These are phyloP conservation scores for Agriopis leucophaearia DNA, from an alignment of 2,888 invertebrate species.

Conservation along the genomic window DNA sequence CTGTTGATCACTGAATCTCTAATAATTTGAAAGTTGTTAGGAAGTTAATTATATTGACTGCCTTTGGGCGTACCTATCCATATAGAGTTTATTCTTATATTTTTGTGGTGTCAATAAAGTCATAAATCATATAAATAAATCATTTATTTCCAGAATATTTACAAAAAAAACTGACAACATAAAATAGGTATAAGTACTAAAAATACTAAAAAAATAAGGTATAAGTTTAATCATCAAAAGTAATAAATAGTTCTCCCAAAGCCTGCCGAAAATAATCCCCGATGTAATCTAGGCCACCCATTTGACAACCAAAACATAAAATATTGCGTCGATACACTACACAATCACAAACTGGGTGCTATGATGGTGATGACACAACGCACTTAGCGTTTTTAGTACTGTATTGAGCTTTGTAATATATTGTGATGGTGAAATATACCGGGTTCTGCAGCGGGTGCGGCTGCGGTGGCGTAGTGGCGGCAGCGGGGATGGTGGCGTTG, in stretches of 20 bases:
- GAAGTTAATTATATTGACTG: not conserved
- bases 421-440: constrained; percentile 45
- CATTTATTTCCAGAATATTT: constrained; percentile 1
- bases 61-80: not conserved
- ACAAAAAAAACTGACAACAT: not conserved
- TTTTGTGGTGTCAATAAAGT: not conserved
- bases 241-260: no score
- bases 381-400: no score
- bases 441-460: constrained; percentile 60
- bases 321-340: not conserved
- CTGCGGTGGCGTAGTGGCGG: constrained; percentile 62
- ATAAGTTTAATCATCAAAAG: no score
- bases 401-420: not conserved
- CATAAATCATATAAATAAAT: not conserved
- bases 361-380: not conserved
- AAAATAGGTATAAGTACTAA: not conserved
- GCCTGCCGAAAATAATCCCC: no score
- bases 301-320: not conserved
- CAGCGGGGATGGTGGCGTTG: constrained; percentile 74
- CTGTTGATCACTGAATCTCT: not conserved
- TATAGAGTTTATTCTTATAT: not conserved
- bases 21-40: not conserved
- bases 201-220: not conserved
- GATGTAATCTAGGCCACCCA: not conserved
- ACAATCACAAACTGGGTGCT: not conserved